Percentiles rank a stretch among this genome's conserved stretches.
Conservation (phyloP, 2,797 vertebrate species). For the Limnodromus scolopaceus region DNA sequence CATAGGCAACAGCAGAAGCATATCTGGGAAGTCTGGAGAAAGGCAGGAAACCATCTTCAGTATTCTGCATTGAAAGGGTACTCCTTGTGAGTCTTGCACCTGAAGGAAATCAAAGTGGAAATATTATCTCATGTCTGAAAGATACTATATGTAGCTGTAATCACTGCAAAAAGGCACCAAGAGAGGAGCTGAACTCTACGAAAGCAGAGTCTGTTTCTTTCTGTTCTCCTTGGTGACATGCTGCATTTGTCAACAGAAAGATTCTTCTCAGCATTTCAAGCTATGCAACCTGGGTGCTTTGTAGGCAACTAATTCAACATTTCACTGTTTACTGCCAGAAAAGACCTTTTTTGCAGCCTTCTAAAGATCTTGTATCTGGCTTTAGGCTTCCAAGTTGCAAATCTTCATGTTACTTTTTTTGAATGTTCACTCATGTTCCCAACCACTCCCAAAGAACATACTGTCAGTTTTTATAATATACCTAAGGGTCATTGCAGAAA, state of each 20-base stretch:
- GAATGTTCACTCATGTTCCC: neutral
- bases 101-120: neutral
- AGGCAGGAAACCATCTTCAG: constrained; percentile 34
- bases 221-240: neutral
- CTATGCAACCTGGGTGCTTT: neutral
- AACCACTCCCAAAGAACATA: neutral
- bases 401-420: rapidly evolving
- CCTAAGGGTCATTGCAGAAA: neutral
- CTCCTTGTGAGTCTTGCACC: constrained; percentile 29
- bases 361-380: neutral
- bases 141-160: neutral
- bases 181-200: neutral
- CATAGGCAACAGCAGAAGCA: neutral
- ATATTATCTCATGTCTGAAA: neutral
- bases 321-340: neutral
- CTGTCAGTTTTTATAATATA: neutral
- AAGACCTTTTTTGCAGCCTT: neutral
- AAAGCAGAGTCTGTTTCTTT: neutral
- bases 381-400: neutral
- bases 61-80: constrained; percentile 64
- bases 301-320: neutral
- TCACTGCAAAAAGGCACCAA: neutral
- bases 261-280: neutral
- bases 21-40: neutral
- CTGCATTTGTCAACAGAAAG: neutral